Evolutionary conservation across 2,113 vertebrate species (phyloP).

Genomic region (Periophthalmus modestus): DNA sequence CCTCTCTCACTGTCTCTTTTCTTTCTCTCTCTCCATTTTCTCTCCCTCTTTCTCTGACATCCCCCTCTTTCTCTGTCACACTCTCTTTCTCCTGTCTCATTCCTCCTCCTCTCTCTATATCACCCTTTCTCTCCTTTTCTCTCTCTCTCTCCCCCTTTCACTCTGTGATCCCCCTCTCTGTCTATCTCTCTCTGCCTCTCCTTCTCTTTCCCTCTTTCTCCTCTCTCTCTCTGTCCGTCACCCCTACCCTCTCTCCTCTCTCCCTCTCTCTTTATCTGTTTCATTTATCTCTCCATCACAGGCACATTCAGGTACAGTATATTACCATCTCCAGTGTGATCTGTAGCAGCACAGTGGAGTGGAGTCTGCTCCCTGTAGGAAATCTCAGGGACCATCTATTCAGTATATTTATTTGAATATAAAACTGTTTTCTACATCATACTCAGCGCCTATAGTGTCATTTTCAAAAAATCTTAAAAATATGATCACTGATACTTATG

Average conservation of each 20-base stretch:
- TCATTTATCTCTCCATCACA: neutral
- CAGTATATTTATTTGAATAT: neutral
- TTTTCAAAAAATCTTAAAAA: neutral
- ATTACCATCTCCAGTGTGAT: slow-evolving; percentile 6
- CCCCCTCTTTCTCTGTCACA: too few species aligned
- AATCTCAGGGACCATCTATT: neutral
- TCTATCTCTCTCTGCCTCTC: too few species aligned
- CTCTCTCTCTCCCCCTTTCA: too few species aligned
- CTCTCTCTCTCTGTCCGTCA: too few species aligned
- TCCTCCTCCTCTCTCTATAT: too few species aligned
- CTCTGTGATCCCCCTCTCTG: too few species aligned
- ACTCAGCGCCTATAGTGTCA: neutral
- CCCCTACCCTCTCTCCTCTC: neutral
- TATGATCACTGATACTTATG: neutral
- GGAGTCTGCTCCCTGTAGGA: neutral
- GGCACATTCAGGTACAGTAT: neutral
- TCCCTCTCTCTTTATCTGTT: slow-evolving; percentile 11
- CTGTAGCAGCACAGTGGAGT: slow-evolving; percentile 14
- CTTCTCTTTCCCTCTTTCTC: too few species aligned
- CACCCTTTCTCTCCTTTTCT: too few species aligned
- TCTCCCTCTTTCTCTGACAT: too few species aligned
- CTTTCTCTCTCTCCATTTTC: too few species aligned
- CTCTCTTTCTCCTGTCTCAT: too few species aligned
- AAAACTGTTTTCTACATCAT: neutral
- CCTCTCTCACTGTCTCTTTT: too few species aligned